A percentile compares a stretch with the other conserved stretches of the same genome.
phyloP scores from a whole-genome alignment of 2,888 invertebrate genomes.

The Colostygia pectinataria region DNA sequence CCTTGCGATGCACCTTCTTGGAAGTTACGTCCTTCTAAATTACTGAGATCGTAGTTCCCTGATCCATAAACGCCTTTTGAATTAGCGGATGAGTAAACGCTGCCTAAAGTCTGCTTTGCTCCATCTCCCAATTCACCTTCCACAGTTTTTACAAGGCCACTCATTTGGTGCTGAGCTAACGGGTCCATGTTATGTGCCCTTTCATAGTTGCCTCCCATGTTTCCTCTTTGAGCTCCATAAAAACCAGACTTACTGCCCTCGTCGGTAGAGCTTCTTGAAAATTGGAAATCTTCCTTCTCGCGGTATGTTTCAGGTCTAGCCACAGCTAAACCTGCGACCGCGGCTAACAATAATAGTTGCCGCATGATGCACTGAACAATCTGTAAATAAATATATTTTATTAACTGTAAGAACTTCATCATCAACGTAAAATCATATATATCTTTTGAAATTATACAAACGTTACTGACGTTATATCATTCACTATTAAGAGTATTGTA shows the following conservation, averaged over 20 bases:
- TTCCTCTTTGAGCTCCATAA: slow-evolving; percentile 78
- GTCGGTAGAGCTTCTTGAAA: slow-evolving; percentile 73
- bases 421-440: no score
- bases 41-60: slow-evolving; percentile 62
- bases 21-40: slow-evolving; percentile 69
- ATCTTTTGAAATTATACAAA: no score
- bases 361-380: no score
- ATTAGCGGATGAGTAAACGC: slow-evolving; percentile 70
- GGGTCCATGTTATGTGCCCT: slow-evolving; percentile 76
- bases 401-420: not conserved
- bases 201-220: slow-evolving; percentile 79
- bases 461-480: no score
- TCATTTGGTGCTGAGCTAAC: slow-evolving; percentile 75
- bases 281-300: slow-evolving; percentile 78
- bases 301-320: slow-evolving; percentile 70
- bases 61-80: slow-evolving; percentile 71
- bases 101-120: slow-evolving; percentile 60
- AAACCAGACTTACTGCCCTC: slow-evolving; percentile 72
- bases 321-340: slow-evolving; percentile 53
- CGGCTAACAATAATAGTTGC: slow-evolving; percentile 54
- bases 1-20: slow-evolving; percentile 52
- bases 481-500: no score
- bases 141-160: slow-evolving; percentile 66
- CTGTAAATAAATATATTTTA: not conserved
- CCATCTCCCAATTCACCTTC: slow-evolving; percentile 73